phyloP scores from a whole-genome alignment of 2,797 vertebrate genomes.

The Chelon labrosus region DNA sequence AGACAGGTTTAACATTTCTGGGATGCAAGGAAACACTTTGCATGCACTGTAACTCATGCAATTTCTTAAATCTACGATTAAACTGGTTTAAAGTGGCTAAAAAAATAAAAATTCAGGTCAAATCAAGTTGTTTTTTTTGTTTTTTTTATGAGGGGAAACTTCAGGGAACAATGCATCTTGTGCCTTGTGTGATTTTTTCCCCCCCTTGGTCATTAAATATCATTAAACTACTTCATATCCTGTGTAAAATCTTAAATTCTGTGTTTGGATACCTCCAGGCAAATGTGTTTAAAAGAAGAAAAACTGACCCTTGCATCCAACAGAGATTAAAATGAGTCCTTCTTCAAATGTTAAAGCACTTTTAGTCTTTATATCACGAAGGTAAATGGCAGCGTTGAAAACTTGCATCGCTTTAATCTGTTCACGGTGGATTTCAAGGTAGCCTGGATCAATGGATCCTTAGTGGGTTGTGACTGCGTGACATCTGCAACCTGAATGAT shows the following conservation, averaged over 20 bases:
- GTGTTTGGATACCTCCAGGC: too few species aligned
- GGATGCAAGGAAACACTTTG: neutral
- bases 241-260: neutral
- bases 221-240: neutral
- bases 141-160: neutral
- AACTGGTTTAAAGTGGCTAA: neutral
- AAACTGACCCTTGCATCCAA: too few species aligned
- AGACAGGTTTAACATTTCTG: neutral
- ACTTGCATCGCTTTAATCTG: too few species aligned
- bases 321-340: too few species aligned
- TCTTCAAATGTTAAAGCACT: too few species aligned
- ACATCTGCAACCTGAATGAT: neutral
- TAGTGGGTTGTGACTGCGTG: neutral
- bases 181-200: too few species aligned
- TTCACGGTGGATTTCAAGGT: neutral
- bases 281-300: too few species aligned
- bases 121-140: neutral
- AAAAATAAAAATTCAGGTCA: neutral
- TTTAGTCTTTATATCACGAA: too few species aligned
- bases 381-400: too few species aligned
- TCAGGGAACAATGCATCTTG: neutral
- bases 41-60: neutral
- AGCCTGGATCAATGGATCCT: too few species aligned
- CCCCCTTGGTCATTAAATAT: neutral
- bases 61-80: neutral